Evolutionary conservation across 2,888 invertebrate species (phyloP).

Genomic region (Agrenia bidenticulata): DNA sequence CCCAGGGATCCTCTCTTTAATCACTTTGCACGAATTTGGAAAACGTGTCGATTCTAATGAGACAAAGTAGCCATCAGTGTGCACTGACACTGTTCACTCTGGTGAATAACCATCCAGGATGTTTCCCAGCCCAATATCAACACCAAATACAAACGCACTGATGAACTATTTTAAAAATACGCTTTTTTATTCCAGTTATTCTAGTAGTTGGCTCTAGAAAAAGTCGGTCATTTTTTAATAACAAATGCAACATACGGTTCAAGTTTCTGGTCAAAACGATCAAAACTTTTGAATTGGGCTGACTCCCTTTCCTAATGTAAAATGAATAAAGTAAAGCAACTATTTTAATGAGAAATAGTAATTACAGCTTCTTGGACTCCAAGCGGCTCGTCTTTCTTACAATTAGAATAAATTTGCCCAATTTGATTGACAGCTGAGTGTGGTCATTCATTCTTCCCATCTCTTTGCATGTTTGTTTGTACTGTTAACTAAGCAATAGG

Average conservation of each 20-base stretch:
- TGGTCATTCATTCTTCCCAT: slow-evolving; percentile 11
- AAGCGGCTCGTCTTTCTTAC: slow-evolving; percentile 27
- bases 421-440: slow-evolving; percentile 49
- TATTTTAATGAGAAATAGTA: slow-evolving; percentile 21
- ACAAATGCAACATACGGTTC: no score
- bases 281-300: no score
- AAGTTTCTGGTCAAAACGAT: no score
- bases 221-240: no score
- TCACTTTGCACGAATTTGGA: slow-evolving; percentile 1
- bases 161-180: no score
- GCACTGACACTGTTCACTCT: no score
- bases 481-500: not conserved
- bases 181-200: no score
- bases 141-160: no score
- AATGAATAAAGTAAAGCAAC: not conserved
- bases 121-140: no score
- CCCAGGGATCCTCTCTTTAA: not conserved
- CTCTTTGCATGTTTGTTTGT: not conserved
- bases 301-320: not conserved
- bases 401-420: slow-evolving; percentile 49
- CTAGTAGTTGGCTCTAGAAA: no score
- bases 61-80: no score
- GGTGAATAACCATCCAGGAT: no score
- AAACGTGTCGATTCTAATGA: not conserved
- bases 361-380: slow-evolving; percentile 6